Base-by-base conservation (phyloP, 1,140 invertebrate genomes). In the Centruroides vittatus region DNA sequence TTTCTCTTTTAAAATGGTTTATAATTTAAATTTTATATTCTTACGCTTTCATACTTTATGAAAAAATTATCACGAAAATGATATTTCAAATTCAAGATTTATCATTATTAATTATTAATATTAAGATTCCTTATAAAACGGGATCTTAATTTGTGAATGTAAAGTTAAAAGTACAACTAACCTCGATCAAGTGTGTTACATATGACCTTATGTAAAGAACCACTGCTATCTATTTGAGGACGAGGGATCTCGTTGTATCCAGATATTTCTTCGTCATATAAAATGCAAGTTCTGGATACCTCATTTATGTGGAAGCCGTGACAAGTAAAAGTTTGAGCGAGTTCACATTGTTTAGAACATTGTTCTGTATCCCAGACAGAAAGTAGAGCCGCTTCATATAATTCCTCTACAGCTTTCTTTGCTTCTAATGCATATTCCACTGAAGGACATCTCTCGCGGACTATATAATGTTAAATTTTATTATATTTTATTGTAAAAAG, bases 241-340 rank as follows among this genome's bases (percentile, higher is more conserved):
- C 52, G 66, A 79, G 86, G n/a, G 7, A 51, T 58, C 46, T 65
- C 65, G 10, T 54, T 36, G 0, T 60, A 35, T 8, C 47, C 3
- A 11, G 57, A 8, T 47, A 68, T 63, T 53, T 93, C 89, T 73
- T 92, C 89, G 72, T 91, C 88, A 2, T 86, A 90, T 12, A 92
- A 78, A 5, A 88, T 84, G 64, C 90, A 93, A 62, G 86, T 82
- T 64, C 83, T 81, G 1, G 85, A 86, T 76, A 87, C 84, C 62
- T 89, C 86, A 68, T 93, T 88, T 69, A 88, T 91, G 68, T 89
- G 87, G 12, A 93, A 84, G 7, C 88, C 89, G 23, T 66, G 63
- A 47, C 68, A 70, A n/a, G 67, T 46, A 53, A 66, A 68, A 9
- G 66, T 67, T 8, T 60, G 51, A 11, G 67, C 65, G 13, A 65